Evolutionary conservation across 1,140 invertebrate genomes (phyloP).

Genomic region (Mercenaria mercenaria): DNA sequence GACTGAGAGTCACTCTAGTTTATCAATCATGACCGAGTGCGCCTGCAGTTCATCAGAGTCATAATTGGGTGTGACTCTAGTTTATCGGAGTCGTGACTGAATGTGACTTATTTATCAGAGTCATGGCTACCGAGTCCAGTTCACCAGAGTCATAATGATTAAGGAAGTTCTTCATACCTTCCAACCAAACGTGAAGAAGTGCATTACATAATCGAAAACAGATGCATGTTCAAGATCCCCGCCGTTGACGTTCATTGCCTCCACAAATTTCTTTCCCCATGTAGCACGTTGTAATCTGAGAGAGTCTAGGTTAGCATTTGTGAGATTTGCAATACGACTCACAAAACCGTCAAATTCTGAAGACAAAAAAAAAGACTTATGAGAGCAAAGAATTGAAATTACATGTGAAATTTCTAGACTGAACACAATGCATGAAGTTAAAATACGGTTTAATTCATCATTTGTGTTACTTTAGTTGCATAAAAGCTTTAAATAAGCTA

Average conservation of each 20-base stretch:
- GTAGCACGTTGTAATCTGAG: slow-evolving; percentile 88
- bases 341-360: slow-evolving; percentile 89
- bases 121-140: no score
- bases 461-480: no score
- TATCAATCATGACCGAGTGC: no score
- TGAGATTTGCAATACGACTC: slow-evolving; percentile 87
- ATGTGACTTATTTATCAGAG: no score
- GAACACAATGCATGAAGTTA: not conserved
- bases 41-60: no score
- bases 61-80: no score
- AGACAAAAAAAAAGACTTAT: slow-evolving; percentile 9
- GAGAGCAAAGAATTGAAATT: not conserved
- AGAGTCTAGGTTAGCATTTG: slow-evolving; percentile 88
- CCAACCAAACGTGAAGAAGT: slow-evolving; percentile 85
- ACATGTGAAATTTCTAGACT: not conserved
- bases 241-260: slow-evolving; percentile 89
- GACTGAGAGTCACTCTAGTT: no score
- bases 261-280: slow-evolving; percentile 88
- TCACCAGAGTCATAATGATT: no score
- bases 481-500: no score
- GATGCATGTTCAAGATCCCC: slow-evolving; percentile 89
- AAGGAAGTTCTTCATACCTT: slow-evolving; percentile 80
- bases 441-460: no score
- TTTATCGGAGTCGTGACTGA: no score
- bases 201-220: slow-evolving; percentile 87